Base-by-base conservation (phyloP, 2,113 vertebrate species). In the Oxyura jamaicensis region DNA sequence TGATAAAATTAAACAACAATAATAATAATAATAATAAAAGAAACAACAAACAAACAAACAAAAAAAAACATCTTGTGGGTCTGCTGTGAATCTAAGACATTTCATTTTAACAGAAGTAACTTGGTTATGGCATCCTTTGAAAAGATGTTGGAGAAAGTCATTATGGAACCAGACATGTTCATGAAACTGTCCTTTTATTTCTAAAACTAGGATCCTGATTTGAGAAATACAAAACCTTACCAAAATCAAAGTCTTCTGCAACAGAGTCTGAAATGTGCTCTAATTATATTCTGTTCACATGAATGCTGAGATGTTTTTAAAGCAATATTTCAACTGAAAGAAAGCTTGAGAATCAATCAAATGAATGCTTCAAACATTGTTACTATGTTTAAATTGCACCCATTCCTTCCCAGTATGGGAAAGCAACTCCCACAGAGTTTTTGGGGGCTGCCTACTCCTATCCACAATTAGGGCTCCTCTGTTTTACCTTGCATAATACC, bases 1-100 rank as follows among this genome's bases (percentile, higher is more conserved):
- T 13, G 13, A 59, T 42, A 72, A 95, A 91, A 87, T 4, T n/a
- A n/a, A 39, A 39, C 4, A 39, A 39, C 8, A 39, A 39, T 39
- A 39, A 39, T 39, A 39, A 39, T 39, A 39, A 39, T 39, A 39
- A 39, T 39, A 39, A 39, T 39, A 39, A 39, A 8, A 39, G 9
- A 8, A 39, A 39, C 9, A 39, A 29, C 9, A 39, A 83, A 65
- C 48, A n/a, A n/a, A n/a, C n/a, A n/a, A n/a, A n/a, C n/a, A n/a
- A n/a, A n/a, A n/a, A n/a, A n/a, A n/a, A n/a, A 53, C 15, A 48
- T 48, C 39, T 33, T 60, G 35, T 42, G 13, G n/a, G 35, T 60
- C 58, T 68, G 58, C n/a, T 0, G 0, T 60, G n/a, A 94, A 39
- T 8, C 10, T 48, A 87, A 90, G 63, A 42, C 0, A 65, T 85